These are phyloP conservation scores for Eupelmus urozonus DNA, from an alignment of 2,888 invertebrate species.

Conservation along the genomic window DNA sequence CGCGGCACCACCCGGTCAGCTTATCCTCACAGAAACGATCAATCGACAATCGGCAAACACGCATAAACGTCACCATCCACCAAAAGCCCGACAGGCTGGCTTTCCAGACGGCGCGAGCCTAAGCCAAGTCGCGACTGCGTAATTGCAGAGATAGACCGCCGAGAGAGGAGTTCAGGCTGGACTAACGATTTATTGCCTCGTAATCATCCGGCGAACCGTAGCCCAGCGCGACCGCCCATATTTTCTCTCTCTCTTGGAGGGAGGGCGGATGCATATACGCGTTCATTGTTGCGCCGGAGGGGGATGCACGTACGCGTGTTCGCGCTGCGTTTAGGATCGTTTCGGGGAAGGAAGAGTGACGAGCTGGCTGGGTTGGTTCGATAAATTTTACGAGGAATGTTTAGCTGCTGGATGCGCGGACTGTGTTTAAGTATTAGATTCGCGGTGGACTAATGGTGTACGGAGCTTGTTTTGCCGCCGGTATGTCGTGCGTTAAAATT, in stretches of 20 bases:
- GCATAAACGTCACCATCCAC: neutral
- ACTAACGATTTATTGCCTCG: conserved; percentile 69
- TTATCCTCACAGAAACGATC: too few relatives aligned
- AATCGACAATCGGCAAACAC: conserved; percentile 1
- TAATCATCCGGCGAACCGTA: conserved; percentile 65
- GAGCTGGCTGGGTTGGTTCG: too few relatives aligned
- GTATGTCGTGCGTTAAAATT: too few relatives aligned
- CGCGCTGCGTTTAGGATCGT: too few relatives aligned
- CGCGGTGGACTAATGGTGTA: too few relatives aligned
- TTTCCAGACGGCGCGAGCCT: neutral
- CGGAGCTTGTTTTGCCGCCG: too few relatives aligned
- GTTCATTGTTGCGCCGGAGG: conserved; percentile 19
- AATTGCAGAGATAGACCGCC: conserved; percentile 37
- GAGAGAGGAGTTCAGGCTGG: conserved; percentile 24
- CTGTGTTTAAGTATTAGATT: too few relatives aligned
- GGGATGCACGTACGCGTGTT: neutral
- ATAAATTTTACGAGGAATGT: too few relatives aligned
- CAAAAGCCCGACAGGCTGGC: neutral
- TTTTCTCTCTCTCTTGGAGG: conserved; percentile 54
- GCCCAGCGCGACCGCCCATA: conserved; percentile 61
- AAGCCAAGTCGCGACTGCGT: conserved; percentile 14
- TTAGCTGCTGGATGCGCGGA: too few relatives aligned
- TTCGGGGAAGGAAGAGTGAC: neutral
- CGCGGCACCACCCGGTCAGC: too few relatives aligned
- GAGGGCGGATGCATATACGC: neutral